These are phyloP conservation scores for Myotis daubentonii DNA, from an alignment of 2,797 vertebrate species.

Conservation along the genomic window DNA sequence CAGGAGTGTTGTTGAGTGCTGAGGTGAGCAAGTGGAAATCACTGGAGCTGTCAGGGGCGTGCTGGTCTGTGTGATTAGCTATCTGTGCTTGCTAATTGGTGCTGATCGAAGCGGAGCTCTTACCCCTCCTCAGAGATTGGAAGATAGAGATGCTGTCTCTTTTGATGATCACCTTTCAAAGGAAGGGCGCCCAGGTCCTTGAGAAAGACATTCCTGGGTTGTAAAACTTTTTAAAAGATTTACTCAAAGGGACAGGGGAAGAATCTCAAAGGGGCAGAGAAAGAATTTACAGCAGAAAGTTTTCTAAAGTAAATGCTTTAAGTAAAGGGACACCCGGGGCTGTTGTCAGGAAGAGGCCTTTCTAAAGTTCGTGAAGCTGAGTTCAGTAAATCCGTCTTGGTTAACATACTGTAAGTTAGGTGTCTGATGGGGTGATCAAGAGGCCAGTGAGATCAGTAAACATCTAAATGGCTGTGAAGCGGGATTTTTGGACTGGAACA, in stretches of 20 bases:
- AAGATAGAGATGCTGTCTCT: neutral
- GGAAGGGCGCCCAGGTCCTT: neutral
- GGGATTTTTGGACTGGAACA: no score
- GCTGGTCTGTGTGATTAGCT: neutral
- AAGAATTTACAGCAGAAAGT: neutral
- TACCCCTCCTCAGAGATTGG: neutral
- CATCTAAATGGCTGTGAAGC: neutral
- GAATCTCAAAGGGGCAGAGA: neutral
- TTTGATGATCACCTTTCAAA: neutral
- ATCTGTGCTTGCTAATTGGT: neutral
- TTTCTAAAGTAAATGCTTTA: neutral
- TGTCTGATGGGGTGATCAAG: neutral
- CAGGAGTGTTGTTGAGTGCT: neutral
- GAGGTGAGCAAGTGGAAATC: neutral
- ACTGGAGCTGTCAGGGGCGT: neutral
- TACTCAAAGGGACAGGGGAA: neutral
- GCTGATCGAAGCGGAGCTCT: neutral
- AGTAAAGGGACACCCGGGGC: neutral
- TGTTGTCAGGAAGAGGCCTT: neutral
- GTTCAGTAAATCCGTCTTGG: neutral
- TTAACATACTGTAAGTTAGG: neutral
- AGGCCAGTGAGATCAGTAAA: neutral
- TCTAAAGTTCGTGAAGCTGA: neutral
- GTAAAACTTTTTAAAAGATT: constrained; percentile 15
- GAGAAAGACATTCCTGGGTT: neutral